Conservation (phyloP, 2,888 invertebrate species). For the Nymphalis polychloros region DNA sequence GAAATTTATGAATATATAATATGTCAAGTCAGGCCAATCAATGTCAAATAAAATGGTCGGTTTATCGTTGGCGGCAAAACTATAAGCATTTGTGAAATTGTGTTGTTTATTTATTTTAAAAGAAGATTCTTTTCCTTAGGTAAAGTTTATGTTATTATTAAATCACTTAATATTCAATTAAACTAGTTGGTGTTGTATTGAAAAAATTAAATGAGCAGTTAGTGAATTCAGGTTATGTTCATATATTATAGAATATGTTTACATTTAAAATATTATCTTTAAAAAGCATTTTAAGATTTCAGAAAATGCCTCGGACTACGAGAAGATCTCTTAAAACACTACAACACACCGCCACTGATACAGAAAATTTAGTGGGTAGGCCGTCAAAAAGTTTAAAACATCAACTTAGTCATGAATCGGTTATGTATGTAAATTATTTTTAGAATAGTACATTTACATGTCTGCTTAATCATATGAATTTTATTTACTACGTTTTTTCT, state of each 20-base stretch:
- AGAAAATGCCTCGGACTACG: conserved; percentile 75
- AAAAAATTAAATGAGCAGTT: background rate
- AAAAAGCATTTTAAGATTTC: conserved; percentile 3
- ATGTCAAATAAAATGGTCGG: background rate
- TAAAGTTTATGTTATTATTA: background rate
- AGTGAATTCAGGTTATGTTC: conserved; percentile 12
- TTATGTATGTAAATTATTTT: conserved; percentile 62
- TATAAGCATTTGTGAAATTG: background rate
- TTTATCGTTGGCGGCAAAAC: conserved; percentile 2
- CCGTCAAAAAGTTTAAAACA: conserved; percentile 75
- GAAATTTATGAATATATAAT: background rate
- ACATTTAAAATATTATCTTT: background rate
- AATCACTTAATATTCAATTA: background rate
- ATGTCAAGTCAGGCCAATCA: background rate
- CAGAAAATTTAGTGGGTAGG: conserved; percentile 89
- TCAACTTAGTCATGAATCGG: conserved; percentile 74
- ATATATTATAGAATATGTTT: background rate
- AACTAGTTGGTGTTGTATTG: background rate
- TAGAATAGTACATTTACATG: background rate
- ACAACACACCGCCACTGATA: conserved; percentile 86
- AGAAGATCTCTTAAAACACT: conserved; percentile 88
- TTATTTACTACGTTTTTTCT: conserved; percentile 22
- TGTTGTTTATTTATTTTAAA: conserved; percentile 2
- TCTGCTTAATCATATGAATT: background rate
- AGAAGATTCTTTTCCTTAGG: background rate